Base-by-base conservation (phyloP, 2,888 invertebrate species). In the Oeneis ivallda region DNA sequence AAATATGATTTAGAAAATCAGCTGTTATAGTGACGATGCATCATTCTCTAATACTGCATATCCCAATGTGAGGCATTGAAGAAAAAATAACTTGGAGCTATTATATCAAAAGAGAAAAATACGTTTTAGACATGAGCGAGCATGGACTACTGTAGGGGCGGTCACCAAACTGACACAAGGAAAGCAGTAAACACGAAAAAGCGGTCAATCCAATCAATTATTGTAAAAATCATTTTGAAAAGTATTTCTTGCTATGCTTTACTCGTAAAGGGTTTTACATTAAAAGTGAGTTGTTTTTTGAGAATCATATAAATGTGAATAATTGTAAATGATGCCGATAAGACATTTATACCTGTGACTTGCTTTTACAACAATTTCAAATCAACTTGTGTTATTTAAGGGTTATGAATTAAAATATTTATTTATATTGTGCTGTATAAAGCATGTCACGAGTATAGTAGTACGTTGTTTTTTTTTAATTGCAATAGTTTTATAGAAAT, bases 181-280 rank as follows among this genome's bases (percentile, higher is more conserved):
- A 93, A 93, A 93, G 93, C 93, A 87, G 88, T 92, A 92, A 89
- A 93, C 92, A 93, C 92, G 92, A 92, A 89, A 89, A 91, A 93
- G 93, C 93, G 92, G 86, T 92, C 92, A 92, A 92, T 92, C 92
- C 92, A 92, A 92, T 92, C 92, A 91, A 89, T 89, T 87, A 85
- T 86, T 85, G 80, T 84, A 82, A 87, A 86, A 79, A 57, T 80
- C 82, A 84, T 81, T 86, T 86, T 81, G 83, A 86, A 86, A 84
- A 84, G 83, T 85, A 85, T 84, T 82, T 86, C 82, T 81, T 79
- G 75, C 74, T 80, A 82, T 80, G 75, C 80, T 77, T 68, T 64
- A 80, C 68, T 74, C 80, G 81, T 80, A 79, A 77, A 78, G 78
- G 79, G 77, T 75, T 76, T 78, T 78, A 82, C 76, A 83, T 85